phyloP scores from a whole-genome alignment of 53 echinoderm and acorn worm species.

The Echinarachnius parma region DNA sequence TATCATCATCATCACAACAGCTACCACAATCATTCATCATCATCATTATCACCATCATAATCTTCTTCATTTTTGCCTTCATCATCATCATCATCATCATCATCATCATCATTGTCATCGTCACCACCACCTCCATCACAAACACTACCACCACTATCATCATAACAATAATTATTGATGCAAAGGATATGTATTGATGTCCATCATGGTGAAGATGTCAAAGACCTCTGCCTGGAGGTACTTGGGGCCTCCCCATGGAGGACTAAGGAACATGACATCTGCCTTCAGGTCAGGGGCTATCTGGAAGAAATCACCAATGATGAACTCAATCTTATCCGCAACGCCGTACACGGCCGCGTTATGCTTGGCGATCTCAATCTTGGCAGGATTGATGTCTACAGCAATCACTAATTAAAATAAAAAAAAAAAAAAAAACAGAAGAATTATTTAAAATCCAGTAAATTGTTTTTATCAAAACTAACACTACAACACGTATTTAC shows the following conservation, averaged over 20 bases:
- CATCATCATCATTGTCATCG: no score
- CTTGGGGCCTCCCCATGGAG: conserved; percentile 97
- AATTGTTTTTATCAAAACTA: no score
- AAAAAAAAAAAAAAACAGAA: no score
- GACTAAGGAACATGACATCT: conserved; percentile 94
- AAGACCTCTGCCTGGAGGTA: conserved; percentile 83
- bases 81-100: no score
- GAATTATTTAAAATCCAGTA: no score
- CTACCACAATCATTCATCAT: no score
- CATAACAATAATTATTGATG: neutral
- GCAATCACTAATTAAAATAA: conserved; percentile 98
- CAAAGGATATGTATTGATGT: conserved; percentile 92
- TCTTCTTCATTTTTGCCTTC: no score
- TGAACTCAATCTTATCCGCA: conserved; percentile 88
- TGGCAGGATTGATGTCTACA: conserved; percentile 85
- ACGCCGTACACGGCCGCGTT: conserved; percentile 86
- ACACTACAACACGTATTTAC: no score
- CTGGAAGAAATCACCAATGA: conserved; percentile 77
- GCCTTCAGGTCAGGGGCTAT: conserved; percentile 66
- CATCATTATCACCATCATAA: no score
- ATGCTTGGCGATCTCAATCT: conserved; percentile 80
- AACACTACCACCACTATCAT: no score
- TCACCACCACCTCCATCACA: no score
- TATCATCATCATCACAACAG: no score
- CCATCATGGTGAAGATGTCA: conserved; percentile 83